Conservation (phyloP, 2,797 vertebrate genomes). For the Staurois parvus region DNA sequence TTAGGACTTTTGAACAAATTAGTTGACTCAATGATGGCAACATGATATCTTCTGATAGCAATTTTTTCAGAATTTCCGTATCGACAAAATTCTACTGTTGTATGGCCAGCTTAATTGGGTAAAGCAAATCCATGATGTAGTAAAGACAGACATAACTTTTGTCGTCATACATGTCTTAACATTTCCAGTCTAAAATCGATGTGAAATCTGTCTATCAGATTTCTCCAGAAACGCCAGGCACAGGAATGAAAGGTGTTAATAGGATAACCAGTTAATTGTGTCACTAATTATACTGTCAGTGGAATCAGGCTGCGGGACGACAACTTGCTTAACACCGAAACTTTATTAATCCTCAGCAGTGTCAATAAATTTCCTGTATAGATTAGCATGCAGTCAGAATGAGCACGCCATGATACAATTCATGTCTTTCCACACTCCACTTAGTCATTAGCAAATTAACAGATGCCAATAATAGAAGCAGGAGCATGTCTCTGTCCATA, state of each 20-base stretch:
- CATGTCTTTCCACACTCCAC: conserved; percentile 20
- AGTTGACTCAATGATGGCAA: no score
- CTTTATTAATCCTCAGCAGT: conserved; percentile 33
- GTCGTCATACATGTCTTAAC: not conserved
- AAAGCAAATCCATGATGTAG: no score
- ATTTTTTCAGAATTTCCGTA: no score
- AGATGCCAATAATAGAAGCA: conserved; percentile 49
- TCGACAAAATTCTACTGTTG: no score
- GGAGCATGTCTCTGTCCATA: conserved; percentile 13
- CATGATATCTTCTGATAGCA: no score
- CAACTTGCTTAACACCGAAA: conserved; percentile 45
- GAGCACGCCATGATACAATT: conserved; percentile 26
- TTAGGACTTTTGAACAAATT: no score
- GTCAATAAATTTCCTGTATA: conserved; percentile 24
- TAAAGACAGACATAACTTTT: not conserved
- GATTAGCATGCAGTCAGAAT: conserved; percentile 28
- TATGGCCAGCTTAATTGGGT: no score
- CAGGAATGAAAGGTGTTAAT: conserved; percentile 31
- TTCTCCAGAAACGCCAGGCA: not conserved
- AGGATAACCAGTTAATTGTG: conserved; percentile 4
- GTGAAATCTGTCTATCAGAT: not conserved
- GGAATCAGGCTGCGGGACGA: conserved; percentile 12
- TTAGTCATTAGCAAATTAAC: conserved; percentile 55
- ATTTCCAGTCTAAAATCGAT: not conserved
- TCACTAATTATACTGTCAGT: conserved; percentile 15